A percentile compares a stretch with the other conserved stretches of the same genome.
These are phyloP conservation scores for Ascaphus truei DNA, from an alignment of 2,113 vertebrate genomes.

Conservation along the genomic window DNA sequence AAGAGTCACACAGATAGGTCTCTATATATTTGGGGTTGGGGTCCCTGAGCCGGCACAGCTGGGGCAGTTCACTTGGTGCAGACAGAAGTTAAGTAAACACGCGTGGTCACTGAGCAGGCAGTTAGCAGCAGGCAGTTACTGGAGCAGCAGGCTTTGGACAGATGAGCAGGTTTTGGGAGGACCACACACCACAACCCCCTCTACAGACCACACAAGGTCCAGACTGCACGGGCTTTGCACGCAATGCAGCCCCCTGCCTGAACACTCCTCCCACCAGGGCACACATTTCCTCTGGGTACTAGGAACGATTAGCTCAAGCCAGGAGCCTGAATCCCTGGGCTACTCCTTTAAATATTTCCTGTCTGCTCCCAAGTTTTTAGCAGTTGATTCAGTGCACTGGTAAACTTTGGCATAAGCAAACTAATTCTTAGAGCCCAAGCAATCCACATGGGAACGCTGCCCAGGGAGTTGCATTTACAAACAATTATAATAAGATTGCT, in stretches of 20 bases:
- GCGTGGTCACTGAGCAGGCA: constrained; percentile 92
- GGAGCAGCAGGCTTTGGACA: constrained; percentile 83
- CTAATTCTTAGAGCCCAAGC: too few relatives aligned
- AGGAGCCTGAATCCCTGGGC: background rate
- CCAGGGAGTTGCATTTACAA: background rate
- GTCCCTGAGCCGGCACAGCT: constrained; percentile 93
- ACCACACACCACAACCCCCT: constrained; percentile 89
- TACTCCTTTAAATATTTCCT: background rate
- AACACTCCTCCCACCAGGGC: constrained; percentile 49
- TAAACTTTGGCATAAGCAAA: background rate
- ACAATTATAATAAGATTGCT: too few relatives aligned
- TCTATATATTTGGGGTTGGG: constrained; percentile 48
- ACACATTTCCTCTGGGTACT: constrained; percentile 51
- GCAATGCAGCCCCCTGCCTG: constrained; percentile 58
- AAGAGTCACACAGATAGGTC: constrained; percentile 9
- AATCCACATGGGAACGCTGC: background rate
- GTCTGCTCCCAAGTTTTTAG: background rate
- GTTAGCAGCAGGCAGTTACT: too few relatives aligned
- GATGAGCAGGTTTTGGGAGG: constrained; percentile 87
- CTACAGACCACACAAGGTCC: constrained; percentile 88
- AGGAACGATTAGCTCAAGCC: constrained; percentile 30
- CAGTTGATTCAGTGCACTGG: background rate
- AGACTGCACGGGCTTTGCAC: constrained; percentile 69
- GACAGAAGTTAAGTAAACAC: constrained; percentile 99
- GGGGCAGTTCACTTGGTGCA: constrained; percentile 91